Evolutionary conservation across 2,797 vertebrate species (phyloP).

Genomic region (Choloepus didactylus): DNA sequence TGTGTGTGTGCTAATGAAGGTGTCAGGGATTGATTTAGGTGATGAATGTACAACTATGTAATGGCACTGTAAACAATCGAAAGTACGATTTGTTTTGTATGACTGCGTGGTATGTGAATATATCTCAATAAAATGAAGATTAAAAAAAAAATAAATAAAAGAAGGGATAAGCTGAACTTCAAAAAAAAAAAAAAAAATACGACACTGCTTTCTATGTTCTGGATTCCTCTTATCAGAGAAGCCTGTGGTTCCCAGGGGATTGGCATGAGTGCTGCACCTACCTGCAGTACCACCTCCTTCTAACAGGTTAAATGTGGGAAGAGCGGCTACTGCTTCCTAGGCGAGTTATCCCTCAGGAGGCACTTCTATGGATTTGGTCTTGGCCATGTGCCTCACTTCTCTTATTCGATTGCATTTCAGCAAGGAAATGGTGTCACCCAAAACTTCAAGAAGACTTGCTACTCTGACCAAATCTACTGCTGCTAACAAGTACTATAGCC

Average conservation of each 20-base stretch:
- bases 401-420: background rate
- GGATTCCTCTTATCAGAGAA: background rate
- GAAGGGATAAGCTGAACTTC: too few species aligned
- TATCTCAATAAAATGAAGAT: too few species aligned
- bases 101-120: too few species aligned
- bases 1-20: too few species aligned
- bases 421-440: background rate
- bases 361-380: background rate
- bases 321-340: background rate
- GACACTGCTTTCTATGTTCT: background rate
- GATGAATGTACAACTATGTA: too few species aligned
- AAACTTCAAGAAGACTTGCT: background rate
- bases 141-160: too few species aligned
- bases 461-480: background rate
- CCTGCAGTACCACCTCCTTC: background rate
- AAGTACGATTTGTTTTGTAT: too few species aligned
- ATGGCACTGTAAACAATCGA: too few species aligned
- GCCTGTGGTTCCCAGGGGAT: background rate
- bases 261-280: fast-evolving
- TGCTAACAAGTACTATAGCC: background rate
- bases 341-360: background rate
- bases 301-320: background rate
- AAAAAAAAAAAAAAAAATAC: too few species aligned
- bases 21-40: too few species aligned
- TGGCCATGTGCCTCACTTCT: background rate